Conservation (phyloP, 2,113 vertebrate species). For the Todiramphus saurophagus region DNA sequence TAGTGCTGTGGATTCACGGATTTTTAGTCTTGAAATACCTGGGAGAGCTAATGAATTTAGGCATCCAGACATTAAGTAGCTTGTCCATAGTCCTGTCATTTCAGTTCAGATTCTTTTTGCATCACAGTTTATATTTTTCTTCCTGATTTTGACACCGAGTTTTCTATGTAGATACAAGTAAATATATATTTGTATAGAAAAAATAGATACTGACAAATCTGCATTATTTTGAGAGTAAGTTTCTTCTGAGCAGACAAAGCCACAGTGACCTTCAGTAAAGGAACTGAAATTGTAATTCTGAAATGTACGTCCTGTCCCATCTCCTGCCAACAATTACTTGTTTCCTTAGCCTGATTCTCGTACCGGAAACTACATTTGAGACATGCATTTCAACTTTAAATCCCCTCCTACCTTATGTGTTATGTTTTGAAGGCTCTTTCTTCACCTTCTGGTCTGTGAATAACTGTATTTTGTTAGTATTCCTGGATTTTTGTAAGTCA, state of each 20-base stretch:
- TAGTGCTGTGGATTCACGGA: neutral
- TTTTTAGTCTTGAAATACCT: neutral
- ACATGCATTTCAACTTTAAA: neutral
- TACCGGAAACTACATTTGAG: neutral
- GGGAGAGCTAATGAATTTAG: neutral
- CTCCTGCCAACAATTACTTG: neutral
- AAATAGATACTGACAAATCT: neutral
- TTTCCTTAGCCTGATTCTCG: rapidly evolving
- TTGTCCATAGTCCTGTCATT: rapidly evolving
- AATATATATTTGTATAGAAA: no score
- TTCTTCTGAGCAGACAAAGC: neutral
- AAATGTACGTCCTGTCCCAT: neutral
- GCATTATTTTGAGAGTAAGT: neutral
- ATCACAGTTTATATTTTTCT: neutral
- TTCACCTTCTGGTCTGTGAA: neutral
- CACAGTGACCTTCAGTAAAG: neutral
- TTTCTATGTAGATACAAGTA: neutral
- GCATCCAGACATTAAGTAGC: neutral
- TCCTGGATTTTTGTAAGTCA: neutral
- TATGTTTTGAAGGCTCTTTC: neutral
- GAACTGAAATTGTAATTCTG: neutral
- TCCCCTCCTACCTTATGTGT: neutral
- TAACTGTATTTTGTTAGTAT: neutral
- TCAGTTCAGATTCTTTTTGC: neutral
- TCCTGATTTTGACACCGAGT: neutral